Evolutionary conservation across 2,797 vertebrate species (phyloP).

Genomic region (Protonibea diacanthus): DNA sequence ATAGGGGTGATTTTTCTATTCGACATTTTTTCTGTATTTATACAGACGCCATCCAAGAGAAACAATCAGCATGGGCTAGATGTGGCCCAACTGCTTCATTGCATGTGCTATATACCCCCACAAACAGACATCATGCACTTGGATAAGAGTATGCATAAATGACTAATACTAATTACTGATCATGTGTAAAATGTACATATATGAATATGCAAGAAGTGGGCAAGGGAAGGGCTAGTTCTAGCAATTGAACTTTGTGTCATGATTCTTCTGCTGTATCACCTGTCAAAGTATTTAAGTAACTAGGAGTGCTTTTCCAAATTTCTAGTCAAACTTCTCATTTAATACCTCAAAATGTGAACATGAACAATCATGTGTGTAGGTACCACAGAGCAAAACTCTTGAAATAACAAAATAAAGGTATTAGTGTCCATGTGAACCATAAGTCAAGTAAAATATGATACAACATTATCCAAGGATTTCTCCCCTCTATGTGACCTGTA

Average conservation of each 20-base stretch:
- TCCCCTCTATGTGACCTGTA: conserved; percentile 28
- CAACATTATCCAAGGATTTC: conserved; percentile 19
- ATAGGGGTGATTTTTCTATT: conserved; percentile 30
- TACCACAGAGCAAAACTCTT: neutral
- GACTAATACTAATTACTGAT: neutral
- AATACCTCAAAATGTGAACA: neutral
- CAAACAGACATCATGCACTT: conserved; percentile 22
- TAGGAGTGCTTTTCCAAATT: neutral
- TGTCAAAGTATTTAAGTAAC: conserved; percentile 4
- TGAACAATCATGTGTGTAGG: neutral
- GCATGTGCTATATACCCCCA: neutral
- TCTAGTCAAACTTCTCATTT: neutral
- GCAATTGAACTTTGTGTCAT: neutral
- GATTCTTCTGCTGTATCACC: neutral
- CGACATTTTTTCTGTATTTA: conserved; percentile 28
- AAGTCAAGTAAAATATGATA: conserved; percentile 2
- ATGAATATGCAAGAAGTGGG: conserved; percentile 4
- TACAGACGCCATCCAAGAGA: conserved; percentile 16
- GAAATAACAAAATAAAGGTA: conserved; percentile 5
- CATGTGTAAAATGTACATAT: neutral
- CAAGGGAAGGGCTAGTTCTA: conserved; percentile 3
- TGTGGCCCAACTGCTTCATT: conserved; percentile 7
- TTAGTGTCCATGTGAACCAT: neutral
- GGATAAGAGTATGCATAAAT: neutral
- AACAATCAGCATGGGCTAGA: conserved; percentile 25